phyloP scores from a whole-genome alignment of 2,888 invertebrate species.

The Luperina nickerlii region DNA sequence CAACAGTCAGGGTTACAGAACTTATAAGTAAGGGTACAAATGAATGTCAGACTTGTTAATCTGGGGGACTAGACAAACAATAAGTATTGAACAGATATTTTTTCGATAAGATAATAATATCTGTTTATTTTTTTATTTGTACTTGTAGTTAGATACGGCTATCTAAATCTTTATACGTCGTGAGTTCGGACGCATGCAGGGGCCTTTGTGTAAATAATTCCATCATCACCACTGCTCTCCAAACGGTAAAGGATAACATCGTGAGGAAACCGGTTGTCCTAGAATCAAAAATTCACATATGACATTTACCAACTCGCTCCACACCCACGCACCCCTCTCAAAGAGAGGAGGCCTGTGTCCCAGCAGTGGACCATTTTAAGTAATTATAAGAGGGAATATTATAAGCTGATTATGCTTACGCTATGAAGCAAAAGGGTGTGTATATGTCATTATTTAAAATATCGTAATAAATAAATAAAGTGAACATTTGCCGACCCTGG shows the following conservation, averaged over 20 bases:
- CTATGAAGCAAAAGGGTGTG: no score
- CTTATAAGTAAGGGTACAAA: constrained; percentile 33
- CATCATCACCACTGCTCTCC: not conserved
- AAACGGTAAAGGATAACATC: not conserved
- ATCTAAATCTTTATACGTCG: not conserved
- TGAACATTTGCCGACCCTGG: no score
- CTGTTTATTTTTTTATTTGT: not conserved
- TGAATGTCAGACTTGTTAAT: constrained; percentile 60
- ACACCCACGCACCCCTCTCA: no score
- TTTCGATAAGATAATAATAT: constrained; percentile 45
- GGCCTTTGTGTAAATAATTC: not conserved
- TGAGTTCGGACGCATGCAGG: not conserved
- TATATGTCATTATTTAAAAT: no score
- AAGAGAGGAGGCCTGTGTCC: no score
- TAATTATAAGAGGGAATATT: no score
- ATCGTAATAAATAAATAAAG: no score
- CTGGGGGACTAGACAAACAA: constrained; percentile 36
- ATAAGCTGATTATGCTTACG: no score
- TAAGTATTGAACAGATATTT: constrained; percentile 48
- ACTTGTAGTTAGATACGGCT: not conserved
- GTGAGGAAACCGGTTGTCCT: not conserved
- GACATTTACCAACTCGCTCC: not conserved
- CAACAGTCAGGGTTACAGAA: constrained; percentile 50
- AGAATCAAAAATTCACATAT: not conserved
- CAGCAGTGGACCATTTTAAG: no score